These are phyloP conservation scores for Diadophis punctatus DNA, from an alignment of 2,113 vertebrate species.

Conservation along the genomic window DNA sequence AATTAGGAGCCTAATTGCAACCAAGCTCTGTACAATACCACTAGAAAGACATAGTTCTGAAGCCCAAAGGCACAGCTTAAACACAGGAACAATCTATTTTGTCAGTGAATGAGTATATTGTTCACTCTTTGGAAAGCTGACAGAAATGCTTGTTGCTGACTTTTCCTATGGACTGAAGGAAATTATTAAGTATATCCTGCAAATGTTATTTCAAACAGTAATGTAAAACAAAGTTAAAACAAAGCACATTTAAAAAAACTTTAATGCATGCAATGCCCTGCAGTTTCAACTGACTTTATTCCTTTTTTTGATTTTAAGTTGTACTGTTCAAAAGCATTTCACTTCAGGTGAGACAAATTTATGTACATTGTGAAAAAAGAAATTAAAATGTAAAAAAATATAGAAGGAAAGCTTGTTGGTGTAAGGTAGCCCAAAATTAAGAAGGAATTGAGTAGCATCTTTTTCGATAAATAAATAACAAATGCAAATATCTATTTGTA, in stretches of 20 bases:
- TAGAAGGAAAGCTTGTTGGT: background rate
- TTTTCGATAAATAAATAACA: background rate
- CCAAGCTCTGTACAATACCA: conserved; percentile 57
- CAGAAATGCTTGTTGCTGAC: conserved; percentile 54
- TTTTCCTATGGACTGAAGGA: conserved; percentile 51
- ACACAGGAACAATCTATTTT: conserved; percentile 58
- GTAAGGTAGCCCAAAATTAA: background rate
- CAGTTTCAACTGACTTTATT: background rate
- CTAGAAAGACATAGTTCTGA: conserved; percentile 53
- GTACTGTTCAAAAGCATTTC: conserved; percentile 8
- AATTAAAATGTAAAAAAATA: background rate
- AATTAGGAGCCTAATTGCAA: conserved; percentile 67
- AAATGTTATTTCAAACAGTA: conserved; percentile 27
- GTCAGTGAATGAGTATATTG: conserved; percentile 47
- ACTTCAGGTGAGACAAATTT: conserved; percentile 26
- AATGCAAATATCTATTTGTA: background rate
- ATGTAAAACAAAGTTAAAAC: background rate
- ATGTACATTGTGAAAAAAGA: background rate
- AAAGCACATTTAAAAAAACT: conserved; percentile 16
- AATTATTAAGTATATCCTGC: conserved; percentile 36
- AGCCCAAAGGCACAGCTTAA: conserved; percentile 54
- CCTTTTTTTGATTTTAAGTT: conserved; percentile 40
- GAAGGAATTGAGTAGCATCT: background rate
- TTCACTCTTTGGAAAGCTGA: conserved; percentile 58
- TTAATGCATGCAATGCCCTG: background rate